phyloP scores from a whole-genome alignment of 2,888 invertebrate genomes.

The Abrostola tripartita region DNA sequence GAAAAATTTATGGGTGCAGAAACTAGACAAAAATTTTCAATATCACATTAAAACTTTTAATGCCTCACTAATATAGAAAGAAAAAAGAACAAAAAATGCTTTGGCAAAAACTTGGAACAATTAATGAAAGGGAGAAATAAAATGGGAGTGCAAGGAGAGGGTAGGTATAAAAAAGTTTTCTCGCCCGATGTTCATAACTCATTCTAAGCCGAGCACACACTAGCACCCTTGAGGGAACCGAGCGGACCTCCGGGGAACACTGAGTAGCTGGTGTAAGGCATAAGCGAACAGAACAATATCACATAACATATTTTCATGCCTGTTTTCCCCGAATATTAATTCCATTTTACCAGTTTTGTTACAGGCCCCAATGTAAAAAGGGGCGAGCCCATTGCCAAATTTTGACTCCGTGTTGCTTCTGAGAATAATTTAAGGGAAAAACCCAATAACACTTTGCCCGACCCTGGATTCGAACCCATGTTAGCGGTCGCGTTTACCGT shows the following conservation, averaged over 20 bases:
- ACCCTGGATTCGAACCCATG: too few species aligned
- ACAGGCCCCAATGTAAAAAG: too few species aligned
- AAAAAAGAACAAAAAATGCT: conserved; percentile 25
- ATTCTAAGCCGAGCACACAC: conserved; percentile 65
- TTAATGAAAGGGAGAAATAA: conserved; percentile 39
- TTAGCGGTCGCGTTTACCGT: too few species aligned
- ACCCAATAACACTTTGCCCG: too few species aligned
- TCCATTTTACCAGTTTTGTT: too few species aligned
- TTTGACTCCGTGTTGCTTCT: too few species aligned
- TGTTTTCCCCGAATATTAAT: too few species aligned
- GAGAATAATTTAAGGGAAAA: too few species aligned
- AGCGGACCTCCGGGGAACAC: conserved; percentile 55
- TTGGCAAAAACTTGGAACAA: conserved; percentile 48
- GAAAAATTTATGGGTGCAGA: conserved; percentile 22
- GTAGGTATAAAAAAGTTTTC: conserved; percentile 60
- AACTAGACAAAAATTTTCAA: conserved; percentile 12
- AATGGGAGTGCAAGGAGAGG: conserved; percentile 46
- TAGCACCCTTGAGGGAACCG: conserved; percentile 65
- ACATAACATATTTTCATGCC: too few species aligned
- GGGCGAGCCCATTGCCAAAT: too few species aligned
- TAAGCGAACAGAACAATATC: neutral
- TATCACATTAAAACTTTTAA: conserved; percentile 42
- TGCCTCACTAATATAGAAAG: conserved; percentile 7
- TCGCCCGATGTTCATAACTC: conserved; percentile 67
- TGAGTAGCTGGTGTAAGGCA: conserved; percentile 26